Evolutionary conservation across 2,888 invertebrate species (phyloP).

Genomic region (Stenolophus ochropezus): DNA sequence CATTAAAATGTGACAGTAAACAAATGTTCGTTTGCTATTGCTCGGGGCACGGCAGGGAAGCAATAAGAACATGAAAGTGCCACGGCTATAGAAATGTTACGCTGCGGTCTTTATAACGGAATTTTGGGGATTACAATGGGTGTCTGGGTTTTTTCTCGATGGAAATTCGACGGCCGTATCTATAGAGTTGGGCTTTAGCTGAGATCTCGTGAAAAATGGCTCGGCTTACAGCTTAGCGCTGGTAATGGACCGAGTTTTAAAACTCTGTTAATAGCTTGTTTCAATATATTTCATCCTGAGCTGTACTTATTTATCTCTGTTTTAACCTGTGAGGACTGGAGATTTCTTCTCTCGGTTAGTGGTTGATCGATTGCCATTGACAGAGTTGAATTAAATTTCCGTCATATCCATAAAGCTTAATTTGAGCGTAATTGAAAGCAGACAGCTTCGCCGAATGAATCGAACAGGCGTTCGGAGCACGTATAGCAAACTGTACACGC

Average conservation of each 20-base stretch:
- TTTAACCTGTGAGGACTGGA: too few relatives aligned
- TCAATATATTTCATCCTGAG: too few relatives aligned
- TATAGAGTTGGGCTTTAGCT: not conserved
- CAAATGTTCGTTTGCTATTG: not conserved
- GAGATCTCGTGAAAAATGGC: not conserved
- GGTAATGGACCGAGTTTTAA: conserved; percentile 8
- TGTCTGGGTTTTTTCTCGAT: not conserved
- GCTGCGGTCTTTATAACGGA: not conserved
- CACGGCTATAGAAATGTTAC: not conserved
- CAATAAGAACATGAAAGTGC: not conserved
- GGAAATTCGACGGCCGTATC: not conserved
- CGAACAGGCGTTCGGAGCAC: not conserved
- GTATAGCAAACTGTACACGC: not conserved
- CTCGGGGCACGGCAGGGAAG: not conserved
- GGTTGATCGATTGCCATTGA: not conserved
- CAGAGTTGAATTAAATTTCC: conserved; percentile 9
- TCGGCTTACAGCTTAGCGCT: not conserved
- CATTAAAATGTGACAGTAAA: not conserved
- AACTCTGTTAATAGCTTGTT: conserved; percentile 2
- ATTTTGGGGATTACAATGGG: not conserved
- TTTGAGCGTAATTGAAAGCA: conserved; percentile 16
- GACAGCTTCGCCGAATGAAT: conserved; percentile 5
- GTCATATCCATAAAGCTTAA: conserved; percentile 30
- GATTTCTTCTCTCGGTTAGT: not conserved
- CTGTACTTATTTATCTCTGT: too few relatives aligned